Base-by-base conservation (phyloP, 2,113 vertebrate genomes). In the Oryctolagus cuniculus region DNA sequence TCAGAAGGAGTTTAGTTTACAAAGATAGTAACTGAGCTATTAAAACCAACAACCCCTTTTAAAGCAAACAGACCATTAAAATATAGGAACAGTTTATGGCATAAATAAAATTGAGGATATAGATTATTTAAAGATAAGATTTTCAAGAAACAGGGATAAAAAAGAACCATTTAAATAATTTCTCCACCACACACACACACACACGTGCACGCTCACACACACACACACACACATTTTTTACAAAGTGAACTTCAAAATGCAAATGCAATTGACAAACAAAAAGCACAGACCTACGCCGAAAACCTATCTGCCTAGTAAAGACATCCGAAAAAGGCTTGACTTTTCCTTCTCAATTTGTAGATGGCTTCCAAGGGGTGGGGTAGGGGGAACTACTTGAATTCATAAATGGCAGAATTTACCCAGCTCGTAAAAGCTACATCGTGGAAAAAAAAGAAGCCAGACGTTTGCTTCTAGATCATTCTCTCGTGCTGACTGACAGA, bases 31-130 rank as follows among this genome's bases (percentile, higher is more conserved):
- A 98, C 98, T 0, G 78, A 97, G 98, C 98, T 97, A 97, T 98
- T 98, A 98, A 98, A 98, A 97, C 98, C 98, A 98, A 98, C 98
- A 98, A 97, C 98, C 98, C 98, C 98, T 98, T 98, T 98, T 98
- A 98, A 98, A 98, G 98, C 98, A 98, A 98, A 98, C 98, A 98
- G 98, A 98, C 98, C 98, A 98, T 98, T 98, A 98, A 98, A 98
- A 98, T 98, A 98, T 97, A 98, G 98, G 98, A 98, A 98, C 97
- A 83, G 96, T 98, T 98, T 98, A 98, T 98, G 96, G 98, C 97
- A 97, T 98, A 98, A 98, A 98, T 98, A 98, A 98, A 98, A 98
- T 97, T 96, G 97, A 98, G 96, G 97, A 96, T 98, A 98, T 98
- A 98, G 98, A 98, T 98, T 98, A 98, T 98, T 98, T 98, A 98